Base-by-base conservation (phyloP, 1,140 invertebrate genomes). In the Atta colombica region DNA sequence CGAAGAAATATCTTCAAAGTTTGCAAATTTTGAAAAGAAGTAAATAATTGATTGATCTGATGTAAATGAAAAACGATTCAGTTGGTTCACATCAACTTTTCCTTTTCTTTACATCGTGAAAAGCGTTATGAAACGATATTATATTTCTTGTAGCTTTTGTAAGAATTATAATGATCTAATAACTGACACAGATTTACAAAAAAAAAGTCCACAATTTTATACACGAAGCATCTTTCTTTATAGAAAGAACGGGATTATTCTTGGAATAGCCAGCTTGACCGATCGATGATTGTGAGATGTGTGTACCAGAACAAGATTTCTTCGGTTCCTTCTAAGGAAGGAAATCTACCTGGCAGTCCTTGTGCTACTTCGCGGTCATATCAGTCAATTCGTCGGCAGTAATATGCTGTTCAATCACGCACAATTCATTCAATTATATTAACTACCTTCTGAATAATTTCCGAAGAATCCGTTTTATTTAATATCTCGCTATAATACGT, bases 311-410 rank as follows among this genome's bases (percentile, higher is more conserved):
- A 80, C 72, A 39, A 78, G 71, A 49, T 78, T 75, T 63, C 45
- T 65, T n/a, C 39, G 45, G 39, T 69, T 25, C 66, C 66, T 61
- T 65, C 25, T 35, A 31, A 63, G 72, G 51, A 66, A 85, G 82
- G 49, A 85, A 78, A 63, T 49, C 58, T 39, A 77, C n/a, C 60
- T 66, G 35, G 53, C 28, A 66, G 60, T 78, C 74, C 82, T 85
- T 78, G 82, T 85, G 74, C 74, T 31, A 85, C 82, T 85, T 85
- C 21, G 74, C 74, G 45, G 28, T 80, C 49, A 16, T 65, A 65
- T 75, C 28, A 7, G 58, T 21, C 63, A 31, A 66, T 55, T n/a
- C 12, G 49, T 69, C 60, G 60, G 21, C 14, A 78, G 78, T 71
- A 65, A 61, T 55, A 74, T 39, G 55, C 28, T 35, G 35, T 7